phyloP scores from a whole-genome alignment of 2,113 vertebrate species.

The Chlamydotis undulata region DNA sequence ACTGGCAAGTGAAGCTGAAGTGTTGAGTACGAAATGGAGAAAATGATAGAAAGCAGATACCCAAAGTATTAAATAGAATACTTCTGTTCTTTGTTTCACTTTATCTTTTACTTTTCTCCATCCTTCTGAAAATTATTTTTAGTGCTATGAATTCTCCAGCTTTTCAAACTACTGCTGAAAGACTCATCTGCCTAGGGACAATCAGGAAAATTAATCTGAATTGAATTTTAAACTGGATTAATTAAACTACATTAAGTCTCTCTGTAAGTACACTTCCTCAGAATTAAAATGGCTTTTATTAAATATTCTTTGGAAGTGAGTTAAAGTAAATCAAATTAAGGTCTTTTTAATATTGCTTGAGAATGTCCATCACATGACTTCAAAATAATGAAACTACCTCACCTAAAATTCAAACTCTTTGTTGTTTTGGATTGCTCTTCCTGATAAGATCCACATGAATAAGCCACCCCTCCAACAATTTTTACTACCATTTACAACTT shows the following conservation, averaged over 20 bases:
- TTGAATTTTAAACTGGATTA: conserved; percentile 18
- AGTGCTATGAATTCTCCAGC: background rate
- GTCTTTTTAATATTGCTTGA: background rate
- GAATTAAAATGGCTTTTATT: conserved; percentile 17
- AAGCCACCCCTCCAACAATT: background rate
- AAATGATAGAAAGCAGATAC: background rate
- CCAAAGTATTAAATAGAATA: background rate
- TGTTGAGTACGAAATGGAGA: background rate
- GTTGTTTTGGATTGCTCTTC: background rate
- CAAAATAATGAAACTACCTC: background rate
- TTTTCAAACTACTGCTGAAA: background rate
- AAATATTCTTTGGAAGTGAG: conserved; percentile 4
- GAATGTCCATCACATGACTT: background rate
- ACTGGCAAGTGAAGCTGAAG: background rate
- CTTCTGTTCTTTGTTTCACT: background rate
- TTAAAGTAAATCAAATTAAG: conserved; percentile 14
- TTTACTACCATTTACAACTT: background rate
- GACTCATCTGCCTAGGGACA: background rate
- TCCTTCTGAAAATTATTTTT: background rate
- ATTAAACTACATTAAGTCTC: background rate
- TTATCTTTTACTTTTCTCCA: background rate
- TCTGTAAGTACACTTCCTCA: background rate
- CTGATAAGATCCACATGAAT: background rate
- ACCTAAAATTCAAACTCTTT: background rate
- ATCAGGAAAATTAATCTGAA: conserved; percentile 1